Evolutionary conservation across 2,797 vertebrate genomes (phyloP).

Genomic region (Macropodus opercularis): DNA sequence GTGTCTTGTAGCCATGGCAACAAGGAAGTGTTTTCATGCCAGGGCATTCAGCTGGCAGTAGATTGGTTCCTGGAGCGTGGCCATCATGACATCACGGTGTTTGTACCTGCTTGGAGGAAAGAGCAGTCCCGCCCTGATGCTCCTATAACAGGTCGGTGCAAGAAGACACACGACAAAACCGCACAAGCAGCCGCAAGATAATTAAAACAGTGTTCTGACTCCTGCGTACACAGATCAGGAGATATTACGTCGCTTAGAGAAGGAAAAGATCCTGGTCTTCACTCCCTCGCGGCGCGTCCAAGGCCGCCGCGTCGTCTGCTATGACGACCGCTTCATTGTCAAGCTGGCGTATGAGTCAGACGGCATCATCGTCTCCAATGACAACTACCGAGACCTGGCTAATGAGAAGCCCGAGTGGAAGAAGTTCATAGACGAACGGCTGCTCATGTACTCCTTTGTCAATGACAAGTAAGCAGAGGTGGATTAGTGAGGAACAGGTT

Average conservation of each 20-base stretch:
- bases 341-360: slow-evolving; percentile 93
- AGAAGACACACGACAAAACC: neutral
- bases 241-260: slow-evolving; percentile 89
- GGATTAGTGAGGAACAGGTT: neutral
- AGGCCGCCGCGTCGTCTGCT: slow-evolving; percentile 92
- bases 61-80: slow-evolving; percentile 95
- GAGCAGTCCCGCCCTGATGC: slow-evolving; percentile 94
- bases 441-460: slow-evolving; percentile 96
- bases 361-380: slow-evolving; percentile 94
- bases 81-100: slow-evolving; percentile 93
- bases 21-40: slow-evolving; percentile 97
- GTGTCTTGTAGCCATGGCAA: slow-evolving; percentile 88
- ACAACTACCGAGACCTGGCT: slow-evolving; percentile 93
- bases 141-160: slow-evolving; percentile 88
- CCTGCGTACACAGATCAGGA: slow-evolving; percentile 85
- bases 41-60: slow-evolving; percentile 93
- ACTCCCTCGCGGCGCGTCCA: slow-evolving; percentile 92
- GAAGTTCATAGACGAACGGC: slow-evolving; percentile 93
- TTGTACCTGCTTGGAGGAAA: slow-evolving; percentile 95
- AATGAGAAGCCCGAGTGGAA: slow-evolving; percentile 96
- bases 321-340: slow-evolving; percentile 93
- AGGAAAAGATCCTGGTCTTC: slow-evolving; percentile 93
- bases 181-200: neutral
- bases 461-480: slow-evolving; percentile 90
- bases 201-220: neutral